phyloP scores from a whole-genome alignment of 2,797 vertebrate genomes.

The Decapterus maruadsi region DNA sequence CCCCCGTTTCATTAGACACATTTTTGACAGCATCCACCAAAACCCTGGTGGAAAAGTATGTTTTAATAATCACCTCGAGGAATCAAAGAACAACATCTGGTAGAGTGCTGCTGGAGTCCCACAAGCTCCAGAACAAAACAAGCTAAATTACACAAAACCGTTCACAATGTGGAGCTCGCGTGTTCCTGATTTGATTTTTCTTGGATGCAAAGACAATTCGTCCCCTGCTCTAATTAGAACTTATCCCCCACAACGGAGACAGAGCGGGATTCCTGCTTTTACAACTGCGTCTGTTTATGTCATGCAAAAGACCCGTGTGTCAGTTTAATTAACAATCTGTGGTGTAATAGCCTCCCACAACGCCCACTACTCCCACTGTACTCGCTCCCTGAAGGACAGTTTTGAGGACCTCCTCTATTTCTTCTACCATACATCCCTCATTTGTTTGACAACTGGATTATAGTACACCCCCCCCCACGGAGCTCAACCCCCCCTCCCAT shows the following conservation, averaged over 20 bases:
- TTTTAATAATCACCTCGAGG: constrained; percentile 64
- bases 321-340: constrained; percentile 39
- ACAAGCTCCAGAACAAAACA: constrained; percentile 48
- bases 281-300: constrained; percentile 28
- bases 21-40: constrained; percentile 53
- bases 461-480: neutral
- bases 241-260: constrained; percentile 4
- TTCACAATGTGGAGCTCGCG: constrained; percentile 4
- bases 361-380: neutral
- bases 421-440: constrained; percentile 12
- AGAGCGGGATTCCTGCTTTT: constrained; percentile 3
- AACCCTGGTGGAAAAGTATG: constrained; percentile 58
- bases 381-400: neutral
- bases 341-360: neutral
- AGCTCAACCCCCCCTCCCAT: neutral
- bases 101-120: constrained; percentile 45
- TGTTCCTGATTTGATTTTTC: constrained; percentile 54
- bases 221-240: constrained; percentile 34
- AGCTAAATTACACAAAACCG: constrained; percentile 47
- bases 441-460: constrained; percentile 31
- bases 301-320: constrained; percentile 5
- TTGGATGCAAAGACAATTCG: constrained; percentile 45
- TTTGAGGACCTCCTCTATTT: constrained; percentile 4
- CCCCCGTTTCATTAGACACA: constrained; percentile 49
- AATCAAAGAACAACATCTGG: constrained; percentile 69